These are phyloP conservation scores for Cabera pusaria DNA, from an alignment of 2,888 invertebrate species.

Conservation along the genomic window DNA sequence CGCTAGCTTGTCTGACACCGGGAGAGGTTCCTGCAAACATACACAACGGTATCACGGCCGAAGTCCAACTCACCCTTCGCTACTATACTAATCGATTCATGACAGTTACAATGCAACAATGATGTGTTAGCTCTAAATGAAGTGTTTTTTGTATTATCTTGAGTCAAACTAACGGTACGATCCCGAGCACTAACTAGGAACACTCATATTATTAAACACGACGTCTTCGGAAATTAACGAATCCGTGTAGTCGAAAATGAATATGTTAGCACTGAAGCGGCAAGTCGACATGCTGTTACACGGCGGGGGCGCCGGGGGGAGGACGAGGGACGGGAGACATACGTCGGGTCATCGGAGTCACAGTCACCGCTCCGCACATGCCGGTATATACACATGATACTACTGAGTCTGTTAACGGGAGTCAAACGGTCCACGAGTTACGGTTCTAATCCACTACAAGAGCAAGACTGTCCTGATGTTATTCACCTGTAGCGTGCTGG, in stretches of 20 bases:
- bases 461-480: constrained; percentile 61
- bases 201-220: constrained; percentile 4
- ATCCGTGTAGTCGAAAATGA: constrained; percentile 4
- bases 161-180: constrained; percentile 2
- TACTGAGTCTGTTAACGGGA: constrained; percentile 66
- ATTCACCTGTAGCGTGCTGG: constrained; percentile 67
- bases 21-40: constrained; percentile 60
- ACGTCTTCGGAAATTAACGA: constrained; percentile 3
- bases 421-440: constrained; percentile 58
- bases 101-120: constrained; percentile 7
- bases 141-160: too few species aligned
- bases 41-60: too few species aligned
- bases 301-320: constrained; percentile 41
- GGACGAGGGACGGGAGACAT: constrained; percentile 35
- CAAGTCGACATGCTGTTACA: constrained; percentile 51
- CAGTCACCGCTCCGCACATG: constrained; percentile 68
- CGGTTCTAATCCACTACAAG: constrained; percentile 74
- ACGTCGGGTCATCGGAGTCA: constrained; percentile 24
- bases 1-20: constrained; percentile 66
- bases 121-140: constrained; percentile 4
- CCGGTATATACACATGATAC: constrained; percentile 72
- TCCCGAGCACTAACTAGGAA: constrained; percentile 8
- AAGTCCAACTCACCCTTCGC: too few species aligned
- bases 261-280: constrained; percentile 63
- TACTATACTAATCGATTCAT: constrained; percentile 3